Percentiles rank a stretch among this genome's conserved stretches.
Evolutionary conservation across 2,797 vertebrate genomes (phyloP).

Genomic region (Capromys pilorides): DNA sequence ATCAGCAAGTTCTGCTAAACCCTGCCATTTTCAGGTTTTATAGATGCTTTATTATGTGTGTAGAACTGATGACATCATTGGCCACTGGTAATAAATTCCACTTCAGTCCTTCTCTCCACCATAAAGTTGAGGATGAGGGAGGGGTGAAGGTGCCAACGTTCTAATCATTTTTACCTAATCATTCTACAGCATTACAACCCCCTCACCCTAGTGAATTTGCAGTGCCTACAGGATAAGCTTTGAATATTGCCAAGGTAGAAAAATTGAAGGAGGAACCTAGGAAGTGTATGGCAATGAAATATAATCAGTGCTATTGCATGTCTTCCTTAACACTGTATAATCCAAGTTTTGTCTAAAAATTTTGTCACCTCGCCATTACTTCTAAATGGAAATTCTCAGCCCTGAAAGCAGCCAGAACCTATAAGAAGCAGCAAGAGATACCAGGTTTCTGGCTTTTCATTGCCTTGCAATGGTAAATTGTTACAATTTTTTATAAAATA

Average conservation of each 20-base stretch:
- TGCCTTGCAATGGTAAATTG: neutral
- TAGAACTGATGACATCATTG: neutral
- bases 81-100: neutral
- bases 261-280: neutral
- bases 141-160: neutral
- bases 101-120: neutral
- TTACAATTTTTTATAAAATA: slow-evolving; percentile 16
- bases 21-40: neutral
- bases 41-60: neutral
- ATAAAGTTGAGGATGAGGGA: too few species aligned
- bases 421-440: neutral
- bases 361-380: neutral
- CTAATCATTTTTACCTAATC: neutral
- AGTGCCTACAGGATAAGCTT: neutral
- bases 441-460: neutral
- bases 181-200: neutral
- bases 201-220: neutral
- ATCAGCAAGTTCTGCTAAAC: neutral
- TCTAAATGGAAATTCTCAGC: fast-evolving
- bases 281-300: neutral
- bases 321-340: neutral
- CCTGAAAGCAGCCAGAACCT: neutral
- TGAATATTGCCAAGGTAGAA: neutral
- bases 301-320: neutral
- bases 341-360: neutral